Conservation (phyloP, 2,797 vertebrate species). For the Sus cebifrons region DNA sequence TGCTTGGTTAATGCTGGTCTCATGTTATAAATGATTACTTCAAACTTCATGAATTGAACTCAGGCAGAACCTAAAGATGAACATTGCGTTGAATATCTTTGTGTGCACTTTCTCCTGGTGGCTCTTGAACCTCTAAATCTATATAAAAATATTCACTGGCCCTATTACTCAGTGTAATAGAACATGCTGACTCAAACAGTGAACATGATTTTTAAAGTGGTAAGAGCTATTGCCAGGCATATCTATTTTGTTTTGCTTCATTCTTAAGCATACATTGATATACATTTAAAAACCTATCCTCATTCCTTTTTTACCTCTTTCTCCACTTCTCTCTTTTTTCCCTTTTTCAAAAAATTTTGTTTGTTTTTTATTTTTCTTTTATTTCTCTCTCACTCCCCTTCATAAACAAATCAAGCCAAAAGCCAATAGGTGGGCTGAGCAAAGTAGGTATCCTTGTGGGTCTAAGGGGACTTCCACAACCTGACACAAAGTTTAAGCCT, state of each 20-base stretch:
- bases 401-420: background rate
- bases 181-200: background rate
- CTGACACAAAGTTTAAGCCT: background rate
- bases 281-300: background rate
- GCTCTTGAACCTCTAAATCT: conserved; percentile 43
- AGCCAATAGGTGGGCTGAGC: background rate
- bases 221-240: background rate
- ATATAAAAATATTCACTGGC: conserved; percentile 37
- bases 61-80: conserved; percentile 1
- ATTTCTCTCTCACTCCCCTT: background rate
- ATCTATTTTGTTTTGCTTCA: conserved; percentile 20
- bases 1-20: background rate
- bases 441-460: background rate
- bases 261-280: background rate
- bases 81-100: background rate
- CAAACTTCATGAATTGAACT: background rate
- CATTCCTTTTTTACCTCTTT: background rate
- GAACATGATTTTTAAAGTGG: background rate
- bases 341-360: accelerated
- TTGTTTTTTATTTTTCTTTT: background rate
- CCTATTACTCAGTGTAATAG: background rate
- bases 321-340: background rate
- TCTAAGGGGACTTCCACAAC: background rate
- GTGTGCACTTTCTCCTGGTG: background rate
- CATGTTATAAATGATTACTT: conserved; percentile 1